Conservation (phyloP, 1,140 invertebrate species). For the Drosophila pandora region DNA sequence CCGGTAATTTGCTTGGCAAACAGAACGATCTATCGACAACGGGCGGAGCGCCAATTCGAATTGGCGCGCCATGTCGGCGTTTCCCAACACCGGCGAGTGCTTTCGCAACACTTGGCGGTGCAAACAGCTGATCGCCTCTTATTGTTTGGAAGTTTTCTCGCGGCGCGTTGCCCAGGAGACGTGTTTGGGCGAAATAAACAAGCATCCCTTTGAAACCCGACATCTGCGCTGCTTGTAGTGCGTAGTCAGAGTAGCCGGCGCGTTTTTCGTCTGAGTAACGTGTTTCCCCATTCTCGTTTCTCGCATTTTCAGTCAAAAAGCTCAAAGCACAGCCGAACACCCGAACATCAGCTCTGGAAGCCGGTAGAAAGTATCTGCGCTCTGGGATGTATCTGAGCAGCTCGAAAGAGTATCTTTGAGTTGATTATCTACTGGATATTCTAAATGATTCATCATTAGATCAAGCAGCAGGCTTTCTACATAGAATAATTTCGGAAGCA, state of each 20-base stretch:
- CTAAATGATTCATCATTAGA: no score
- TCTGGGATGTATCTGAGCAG: not conserved
- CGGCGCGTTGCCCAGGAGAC: slow-evolving; percentile 23
- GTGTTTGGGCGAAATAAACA: slow-evolving; percentile 37
- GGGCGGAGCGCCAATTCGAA: slow-evolving; percentile 5
- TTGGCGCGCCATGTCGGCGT: slow-evolving; percentile 9
- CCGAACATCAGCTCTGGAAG: not conserved
- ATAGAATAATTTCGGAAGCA: no score
- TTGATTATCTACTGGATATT: no score
- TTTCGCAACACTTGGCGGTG: slow-evolving; percentile 19
- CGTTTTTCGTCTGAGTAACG: slow-evolving; percentile 24
- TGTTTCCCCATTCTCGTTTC: slow-evolving; percentile 45
- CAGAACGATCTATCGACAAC: slow-evolving; percentile 4
- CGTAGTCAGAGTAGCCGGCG: slow-evolving; percentile 41
- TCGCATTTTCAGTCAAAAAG: slow-evolving; percentile 17
- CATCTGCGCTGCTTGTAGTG: not conserved
- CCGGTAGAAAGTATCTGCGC: slow-evolving; percentile 18
- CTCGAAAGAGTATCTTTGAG: not conserved
- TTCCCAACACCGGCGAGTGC: slow-evolving; percentile 17
- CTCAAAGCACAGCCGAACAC: slow-evolving; percentile 10
- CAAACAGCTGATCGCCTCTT: slow-evolving; percentile 24
- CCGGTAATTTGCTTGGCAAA: slow-evolving; percentile 61
- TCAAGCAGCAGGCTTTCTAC: no score
- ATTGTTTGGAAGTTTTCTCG: not conserved
- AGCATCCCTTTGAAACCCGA: not conserved